A percentile compares a stretch with the other conserved stretches of the same genome.
These are phyloP conservation scores for Electrona antarctica DNA, from an alignment of 2,113 vertebrate genomes.

Conservation along the genomic window DNA sequence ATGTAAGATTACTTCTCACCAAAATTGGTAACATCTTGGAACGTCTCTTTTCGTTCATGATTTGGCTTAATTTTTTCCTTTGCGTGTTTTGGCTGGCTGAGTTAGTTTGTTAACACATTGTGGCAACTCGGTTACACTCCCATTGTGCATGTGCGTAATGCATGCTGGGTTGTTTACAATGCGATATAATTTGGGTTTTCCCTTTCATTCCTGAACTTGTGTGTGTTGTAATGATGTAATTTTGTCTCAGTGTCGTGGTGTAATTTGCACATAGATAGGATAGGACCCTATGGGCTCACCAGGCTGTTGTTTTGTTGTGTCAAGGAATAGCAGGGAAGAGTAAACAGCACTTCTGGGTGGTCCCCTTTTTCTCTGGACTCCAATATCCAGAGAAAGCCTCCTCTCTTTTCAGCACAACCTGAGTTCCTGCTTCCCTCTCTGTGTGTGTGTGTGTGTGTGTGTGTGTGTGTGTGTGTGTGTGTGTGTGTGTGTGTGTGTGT, in stretches of 20 bases:
- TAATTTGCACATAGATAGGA: conserved; percentile 28
- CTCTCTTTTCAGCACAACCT: conserved; percentile 61
- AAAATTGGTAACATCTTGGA: no score
- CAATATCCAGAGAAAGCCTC: conserved; percentile 52
- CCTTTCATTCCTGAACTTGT: conserved; percentile 15
- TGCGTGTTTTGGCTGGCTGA: conserved; percentile 44
- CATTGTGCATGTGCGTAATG: conserved; percentile 7
- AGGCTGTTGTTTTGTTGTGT: conserved; percentile 62
- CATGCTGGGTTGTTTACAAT: conserved; percentile 22
- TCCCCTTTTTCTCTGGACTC: conserved; percentile 50
- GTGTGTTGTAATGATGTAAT: conserved; percentile 38
- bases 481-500: no score
- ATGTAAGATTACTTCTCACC: no score
- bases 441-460: no score
- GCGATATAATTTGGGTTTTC: conserved; percentile 18
- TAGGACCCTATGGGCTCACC: conserved; percentile 6
- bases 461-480: no score
- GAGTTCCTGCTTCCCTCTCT: conserved; percentile 40
- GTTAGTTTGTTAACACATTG: conserved; percentile 19
- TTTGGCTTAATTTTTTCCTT: conserved; percentile 2
- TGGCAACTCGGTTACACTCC: conserved; percentile 6
- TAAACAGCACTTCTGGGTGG: conserved; percentile 74
- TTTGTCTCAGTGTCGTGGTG: conserved; percentile 20
- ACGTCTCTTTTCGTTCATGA: no score
- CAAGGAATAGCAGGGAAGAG: conserved; percentile 41